These are phyloP conservation scores for Elysia chlorotica DNA, from an alignment of 1,140 invertebrate species.

Conservation along the genomic window DNA sequence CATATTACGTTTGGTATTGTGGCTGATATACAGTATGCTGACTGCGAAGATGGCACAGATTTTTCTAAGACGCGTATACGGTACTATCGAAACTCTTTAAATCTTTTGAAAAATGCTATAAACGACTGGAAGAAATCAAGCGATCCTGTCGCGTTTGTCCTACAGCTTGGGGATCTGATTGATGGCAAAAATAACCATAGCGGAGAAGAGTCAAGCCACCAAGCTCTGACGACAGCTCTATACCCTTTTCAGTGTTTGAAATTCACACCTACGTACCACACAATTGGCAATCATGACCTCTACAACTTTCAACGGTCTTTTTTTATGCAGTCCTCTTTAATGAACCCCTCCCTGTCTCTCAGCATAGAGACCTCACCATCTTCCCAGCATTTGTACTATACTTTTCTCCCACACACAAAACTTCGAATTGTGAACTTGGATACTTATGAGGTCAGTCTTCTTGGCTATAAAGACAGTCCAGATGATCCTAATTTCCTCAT, in stretches of 20 bases:
- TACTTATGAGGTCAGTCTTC: constrained; percentile 56
- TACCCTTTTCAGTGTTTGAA: constrained; percentile 27
- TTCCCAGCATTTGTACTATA: constrained; percentile 49
- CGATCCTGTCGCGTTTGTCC: constrained; percentile 43
- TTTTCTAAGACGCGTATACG: constrained; percentile 42
- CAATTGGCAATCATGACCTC: constrained; percentile 62
- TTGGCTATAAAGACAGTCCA: constrained; percentile 39
- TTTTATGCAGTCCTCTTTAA: constrained; percentile 32
- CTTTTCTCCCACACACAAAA: constrained; percentile 36
- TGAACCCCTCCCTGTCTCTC: constrained; percentile 17
- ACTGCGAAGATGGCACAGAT: constrained; percentile 55
- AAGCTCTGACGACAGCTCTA: constrained; percentile 29
- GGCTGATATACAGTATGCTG: constrained; percentile 61
- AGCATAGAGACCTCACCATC: constrained; percentile 5
- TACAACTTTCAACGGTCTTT: constrained; percentile 57
- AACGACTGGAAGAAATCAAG: constrained; percentile 45
- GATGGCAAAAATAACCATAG: constrained; percentile 49
- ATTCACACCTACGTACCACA: constrained; percentile 52
- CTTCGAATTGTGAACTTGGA: constrained; percentile 56
- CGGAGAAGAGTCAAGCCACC: neutral
- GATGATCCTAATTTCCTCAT: constrained; percentile 34
- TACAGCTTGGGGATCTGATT: constrained; percentile 62
- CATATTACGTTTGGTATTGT: constrained; percentile 56
- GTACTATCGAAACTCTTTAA: constrained; percentile 55
- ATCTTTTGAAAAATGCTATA: constrained; percentile 50